Conservation (phyloP, 2,888 invertebrate species). For the Dasysyrphus tricinctus region DNA sequence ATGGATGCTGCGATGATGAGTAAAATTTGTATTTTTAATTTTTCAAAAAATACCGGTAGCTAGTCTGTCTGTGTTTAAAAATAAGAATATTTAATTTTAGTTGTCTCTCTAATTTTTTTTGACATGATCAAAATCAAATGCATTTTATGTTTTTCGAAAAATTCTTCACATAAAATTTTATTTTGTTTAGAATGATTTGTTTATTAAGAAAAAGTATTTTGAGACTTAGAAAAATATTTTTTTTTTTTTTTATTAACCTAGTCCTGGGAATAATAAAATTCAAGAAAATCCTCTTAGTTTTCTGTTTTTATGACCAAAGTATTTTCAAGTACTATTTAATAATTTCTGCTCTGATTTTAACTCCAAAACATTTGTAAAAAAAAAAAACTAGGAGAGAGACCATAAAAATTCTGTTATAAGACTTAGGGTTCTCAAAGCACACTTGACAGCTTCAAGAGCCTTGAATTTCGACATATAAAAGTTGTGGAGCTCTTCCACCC, state of each 20-base stretch:
- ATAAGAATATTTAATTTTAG: conserved; percentile 27
- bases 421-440: not conserved
- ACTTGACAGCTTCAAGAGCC: not conserved
- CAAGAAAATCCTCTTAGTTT: not conserved
- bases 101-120: not conserved
- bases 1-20: conserved; percentile 3
- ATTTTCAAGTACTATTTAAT: not conserved
- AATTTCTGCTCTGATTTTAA: not conserved
- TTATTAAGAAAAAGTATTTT: conserved; percentile 14
- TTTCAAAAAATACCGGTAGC: conserved; percentile 48
- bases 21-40: conserved; percentile 60
- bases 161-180: not conserved
- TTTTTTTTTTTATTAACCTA: not conserved
- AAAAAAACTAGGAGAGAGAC: not conserved
- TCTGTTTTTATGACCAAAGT: not conserved
- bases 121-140: conserved; percentile 27
- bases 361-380: not conserved
- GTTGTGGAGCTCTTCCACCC: not conserved
- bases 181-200: conserved; percentile 12
- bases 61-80: conserved; percentile 43
- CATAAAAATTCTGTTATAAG: conserved; percentile 11
- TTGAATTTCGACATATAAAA: conserved; percentile 4
- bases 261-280: not conserved
- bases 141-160: not conserved
- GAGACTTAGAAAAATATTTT: too few species aligned